These are phyloP conservation scores for Neofelis nebulosa DNA, from an alignment of 2,113 vertebrate species.

Conservation along the genomic window DNA sequence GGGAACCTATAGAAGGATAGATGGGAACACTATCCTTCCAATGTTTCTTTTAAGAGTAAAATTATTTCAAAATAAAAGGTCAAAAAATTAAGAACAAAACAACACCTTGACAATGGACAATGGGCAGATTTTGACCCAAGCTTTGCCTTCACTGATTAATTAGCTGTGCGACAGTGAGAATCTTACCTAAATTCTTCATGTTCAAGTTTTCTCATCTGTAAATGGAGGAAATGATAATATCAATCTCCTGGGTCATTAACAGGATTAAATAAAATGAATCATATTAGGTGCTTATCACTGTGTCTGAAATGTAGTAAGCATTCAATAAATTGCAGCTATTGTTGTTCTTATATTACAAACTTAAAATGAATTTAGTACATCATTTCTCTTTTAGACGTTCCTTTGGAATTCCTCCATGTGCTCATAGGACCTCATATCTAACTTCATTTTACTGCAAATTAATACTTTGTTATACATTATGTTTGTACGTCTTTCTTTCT, in stretches of 20 bases:
- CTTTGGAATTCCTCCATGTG: background rate
- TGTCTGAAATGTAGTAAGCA: slow-evolving; percentile 4
- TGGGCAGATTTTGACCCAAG: background rate
- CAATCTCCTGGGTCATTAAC: background rate
- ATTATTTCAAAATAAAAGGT: background rate
- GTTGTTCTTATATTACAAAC: background rate
- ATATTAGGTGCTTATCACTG: background rate
- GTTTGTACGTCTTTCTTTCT: background rate
- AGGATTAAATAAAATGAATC: slow-evolving; percentile 18
- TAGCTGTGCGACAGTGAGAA: background rate
- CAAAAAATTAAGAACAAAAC: background rate
- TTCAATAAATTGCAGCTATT: background rate
- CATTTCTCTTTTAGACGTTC: slow-evolving; percentile 15
- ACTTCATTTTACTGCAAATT: slow-evolving; percentile 7
- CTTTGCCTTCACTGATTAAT: background rate
- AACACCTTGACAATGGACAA: background rate
- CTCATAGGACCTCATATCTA: background rate
- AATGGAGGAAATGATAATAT: slow-evolving; percentile 19
- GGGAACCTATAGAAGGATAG: background rate
- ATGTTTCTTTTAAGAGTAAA: slow-evolving; percentile 25
- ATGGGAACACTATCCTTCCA: background rate
- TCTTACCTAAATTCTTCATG: background rate
- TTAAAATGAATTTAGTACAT: background rate
- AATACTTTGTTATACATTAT: background rate
- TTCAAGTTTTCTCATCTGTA: slow-evolving; percentile 20